Evolutionary conservation across 2,888 invertebrate species (phyloP).

Genomic region (Himalopsyche kuldschensis): DNA sequence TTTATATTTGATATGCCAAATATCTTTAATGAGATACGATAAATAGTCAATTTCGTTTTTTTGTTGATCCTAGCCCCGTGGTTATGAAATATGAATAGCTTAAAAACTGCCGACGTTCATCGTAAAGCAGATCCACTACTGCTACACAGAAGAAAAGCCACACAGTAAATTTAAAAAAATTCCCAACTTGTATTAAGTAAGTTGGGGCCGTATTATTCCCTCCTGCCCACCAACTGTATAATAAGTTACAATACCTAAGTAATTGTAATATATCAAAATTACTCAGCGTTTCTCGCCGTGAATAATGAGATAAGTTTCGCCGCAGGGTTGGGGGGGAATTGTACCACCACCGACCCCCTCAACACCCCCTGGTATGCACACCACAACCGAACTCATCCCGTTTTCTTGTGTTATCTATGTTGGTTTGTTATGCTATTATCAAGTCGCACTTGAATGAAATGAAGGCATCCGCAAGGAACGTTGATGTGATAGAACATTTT

Average conservation of each 20-base stretch:
- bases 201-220: conserved; percentile 30
- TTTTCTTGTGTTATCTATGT: not conserved
- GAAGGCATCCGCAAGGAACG: not conserved
- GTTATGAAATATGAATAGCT: not conserved
- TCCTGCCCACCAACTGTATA: conserved; percentile 38
- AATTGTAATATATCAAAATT: conserved; percentile 40
- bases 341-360: not conserved
- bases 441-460: not conserved
- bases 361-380: not conserved
- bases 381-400: not conserved
- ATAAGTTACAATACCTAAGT: conserved; percentile 39
- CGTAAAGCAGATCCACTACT: not conserved
- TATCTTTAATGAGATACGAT: no score
- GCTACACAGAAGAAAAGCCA: conserved; percentile 16
- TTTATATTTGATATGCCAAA: no score
- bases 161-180: conserved; percentile 34
- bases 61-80: not conserved
- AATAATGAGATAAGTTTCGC: conserved; percentile 38
- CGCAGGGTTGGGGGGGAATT: conserved; percentile 14
- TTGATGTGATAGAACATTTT: no score
- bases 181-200: conserved; percentile 35
- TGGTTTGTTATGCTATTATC: not conserved
- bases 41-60: no score
- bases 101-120: not conserved
- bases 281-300: conserved; percentile 39